Base-by-base conservation (phyloP, 2,888 invertebrate species). In the Caenorhabditis zanzibari region DNA sequence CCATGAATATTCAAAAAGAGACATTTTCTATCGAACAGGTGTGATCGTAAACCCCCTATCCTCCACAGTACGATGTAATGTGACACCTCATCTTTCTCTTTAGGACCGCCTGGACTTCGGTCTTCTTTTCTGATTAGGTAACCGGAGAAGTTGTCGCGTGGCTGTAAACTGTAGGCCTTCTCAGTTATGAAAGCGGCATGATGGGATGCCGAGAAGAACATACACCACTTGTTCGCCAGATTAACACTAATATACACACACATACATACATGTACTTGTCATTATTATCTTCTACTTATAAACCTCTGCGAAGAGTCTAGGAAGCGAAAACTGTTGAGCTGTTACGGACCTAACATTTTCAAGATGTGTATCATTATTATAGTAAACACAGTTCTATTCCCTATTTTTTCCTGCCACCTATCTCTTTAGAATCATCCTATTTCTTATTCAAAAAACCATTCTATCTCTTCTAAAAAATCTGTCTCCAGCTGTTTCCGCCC, bases 211-310 rank as follows among this genome's bases (percentile, higher is more conserved):
- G 41, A 64, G 41, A 32, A 28, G 47, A 35, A 54, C 35, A 32
- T 58, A 68, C 75, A 66, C 75, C 77, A 77, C 77, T 77, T 77
- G 77, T 71, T 69, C 69, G 52, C 41, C 77, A 77, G 77, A 77
- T 77, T 77, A 77, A 54, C 77, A 56, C 76, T 5, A 28, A 22
- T 47, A 58, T 47, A 38, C 35, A 63, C n/a, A 63, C 16, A 63
- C 14, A 14, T n/a, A n/a, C n/a, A 66, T 35, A 68, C 68, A 68
- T 26, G 68, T 22, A 63, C 63, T 63, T 44, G 44, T 63, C 63
- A 38, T 38, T 32, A 32, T 32, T 32, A 32, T 22, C 2, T 41
- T 10, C 16, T 44, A 16, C 47, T 74, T 74, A 52, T 63, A 73
- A 73, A 63, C 63, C 61, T 10, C 47, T 19, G 49, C 9, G 35